A percentile compares a stretch with the other conserved stretches of the same genome.
Conservation (phyloP, 2,113 vertebrate species). For the Aythya baeri region DNA sequence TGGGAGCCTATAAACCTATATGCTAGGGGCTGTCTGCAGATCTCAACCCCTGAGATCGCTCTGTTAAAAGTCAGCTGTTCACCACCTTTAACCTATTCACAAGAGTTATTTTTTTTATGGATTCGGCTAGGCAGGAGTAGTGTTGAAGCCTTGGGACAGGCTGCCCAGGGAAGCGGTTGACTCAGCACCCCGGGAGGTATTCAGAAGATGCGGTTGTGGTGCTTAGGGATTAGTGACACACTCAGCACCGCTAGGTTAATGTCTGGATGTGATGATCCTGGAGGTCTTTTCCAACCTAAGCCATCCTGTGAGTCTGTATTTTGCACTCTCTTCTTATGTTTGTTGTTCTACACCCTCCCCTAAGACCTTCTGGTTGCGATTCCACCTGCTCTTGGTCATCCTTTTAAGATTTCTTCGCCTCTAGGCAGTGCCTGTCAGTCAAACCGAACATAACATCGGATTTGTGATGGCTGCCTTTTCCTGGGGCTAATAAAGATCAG, state of each 20-base stretch:
- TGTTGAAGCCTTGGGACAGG: background rate
- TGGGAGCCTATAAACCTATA: accelerated
- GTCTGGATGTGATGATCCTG: no score
- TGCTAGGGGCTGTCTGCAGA: background rate
- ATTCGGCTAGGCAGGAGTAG: accelerated
- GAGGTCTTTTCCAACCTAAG: no score
- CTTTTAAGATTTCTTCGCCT: background rate
- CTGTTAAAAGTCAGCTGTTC: background rate
- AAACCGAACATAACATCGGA: no score
- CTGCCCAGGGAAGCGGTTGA: no score
- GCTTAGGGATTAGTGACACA: no score
- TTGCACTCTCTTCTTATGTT: background rate
- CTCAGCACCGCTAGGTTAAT: no score
- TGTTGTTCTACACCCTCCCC: no score
- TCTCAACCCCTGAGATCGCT: accelerated
- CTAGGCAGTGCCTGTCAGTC: background rate
- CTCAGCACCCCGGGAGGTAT: no score
- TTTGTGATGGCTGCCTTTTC: background rate
- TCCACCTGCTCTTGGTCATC: background rate
- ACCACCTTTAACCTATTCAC: background rate
- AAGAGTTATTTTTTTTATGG: background rate
- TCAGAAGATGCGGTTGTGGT: no score
- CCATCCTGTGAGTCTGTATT: background rate
- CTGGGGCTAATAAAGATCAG: background rate
- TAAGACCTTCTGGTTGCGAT: background rate